Evolutionary conservation across 1,140 invertebrate genomes (phyloP), one percentile per base, ranked within the genome.

Genomic region (Luehdorfia chinensis): DNA sequence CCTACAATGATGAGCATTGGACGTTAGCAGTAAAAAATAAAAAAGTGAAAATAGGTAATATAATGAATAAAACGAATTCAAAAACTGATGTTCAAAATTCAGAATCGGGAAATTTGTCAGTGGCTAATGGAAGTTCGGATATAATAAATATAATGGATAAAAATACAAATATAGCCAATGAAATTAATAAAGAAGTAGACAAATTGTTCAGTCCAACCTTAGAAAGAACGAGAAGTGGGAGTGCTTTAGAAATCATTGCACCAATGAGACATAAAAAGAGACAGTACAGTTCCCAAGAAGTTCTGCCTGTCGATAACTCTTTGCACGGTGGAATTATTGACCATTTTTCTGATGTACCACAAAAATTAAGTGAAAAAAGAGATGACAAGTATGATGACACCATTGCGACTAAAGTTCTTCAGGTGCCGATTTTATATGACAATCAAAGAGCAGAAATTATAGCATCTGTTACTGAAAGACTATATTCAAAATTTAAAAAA

Each of bases 401-500:
- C 12, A 46, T 58, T 14, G 59, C 62, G 44, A 11, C 21, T 11
- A 74, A 62, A 48, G 30, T 30, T 6, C 37, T 47, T 14, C 58
- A 49, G 50, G 51, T 72, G 8, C 41, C 78, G 33, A 66, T 83
- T 48, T 56, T 83, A 32, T 74, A 87, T 52, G 79, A 85, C 51
- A 81, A 73, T 46, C 81, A 90, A 47, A 75, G 91, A 59, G 89
- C 91, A 2, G 90, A 92, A 70, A 92, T 92, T 30, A 90, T 93
- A 8, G 91, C 91, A 6, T 91, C 91, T 0, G 92, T 93, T 1
- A 93, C 92, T 0, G 88, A 91, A 59, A 83, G 92, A 50, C 70
- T 92, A n/a, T 93, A 92, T 64, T 86, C 89, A 0, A 89, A 88
- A 51, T 79, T 88, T 16, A 92, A 91, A 64, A 88, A 87, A 34